phyloP scores from a whole-genome alignment of 2,113 vertebrate genomes.

The Etheostoma cragini region DNA sequence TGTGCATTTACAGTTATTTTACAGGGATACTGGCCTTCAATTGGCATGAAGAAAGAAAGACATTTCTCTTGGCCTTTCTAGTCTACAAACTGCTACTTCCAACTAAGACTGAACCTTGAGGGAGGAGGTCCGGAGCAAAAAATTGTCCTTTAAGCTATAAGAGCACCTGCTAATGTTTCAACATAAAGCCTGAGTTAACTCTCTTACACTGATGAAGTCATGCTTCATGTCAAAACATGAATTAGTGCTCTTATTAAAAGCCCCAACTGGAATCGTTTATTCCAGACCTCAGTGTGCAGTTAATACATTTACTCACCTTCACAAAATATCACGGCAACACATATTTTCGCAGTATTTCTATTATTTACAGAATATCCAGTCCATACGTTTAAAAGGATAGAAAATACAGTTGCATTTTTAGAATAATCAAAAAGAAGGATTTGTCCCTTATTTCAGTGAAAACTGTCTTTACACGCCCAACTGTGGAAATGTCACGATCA shows the following conservation, averaged over 20 bases:
- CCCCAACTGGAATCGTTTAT: neutral
- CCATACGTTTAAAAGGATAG: neutral
- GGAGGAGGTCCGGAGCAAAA: neutral
- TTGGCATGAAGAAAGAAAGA: too few species aligned
- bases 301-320: neutral
- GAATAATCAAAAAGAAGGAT: constrained; percentile 13
- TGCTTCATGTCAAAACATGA: neutral
- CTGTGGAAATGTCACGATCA: constrained; percentile 44
- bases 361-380: neutral
- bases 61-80: neutral
- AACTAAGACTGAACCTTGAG: neutral
- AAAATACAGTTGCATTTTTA: neutral
- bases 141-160: neutral
- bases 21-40: too few species aligned
- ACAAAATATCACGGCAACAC: neutral
- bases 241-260: neutral
- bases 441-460: constrained; percentile 14
- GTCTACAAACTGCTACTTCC: neutral
- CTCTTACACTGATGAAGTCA: neutral
- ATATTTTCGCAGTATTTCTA: neutral
- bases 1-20: neutral
- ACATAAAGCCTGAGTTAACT: neutral
- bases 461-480: constrained; percentile 43
- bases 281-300: neutral
- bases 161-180: neutral